Base-by-base conservation (phyloP, 1,140 invertebrate genomes). In the Chlorops oryzae region DNA sequence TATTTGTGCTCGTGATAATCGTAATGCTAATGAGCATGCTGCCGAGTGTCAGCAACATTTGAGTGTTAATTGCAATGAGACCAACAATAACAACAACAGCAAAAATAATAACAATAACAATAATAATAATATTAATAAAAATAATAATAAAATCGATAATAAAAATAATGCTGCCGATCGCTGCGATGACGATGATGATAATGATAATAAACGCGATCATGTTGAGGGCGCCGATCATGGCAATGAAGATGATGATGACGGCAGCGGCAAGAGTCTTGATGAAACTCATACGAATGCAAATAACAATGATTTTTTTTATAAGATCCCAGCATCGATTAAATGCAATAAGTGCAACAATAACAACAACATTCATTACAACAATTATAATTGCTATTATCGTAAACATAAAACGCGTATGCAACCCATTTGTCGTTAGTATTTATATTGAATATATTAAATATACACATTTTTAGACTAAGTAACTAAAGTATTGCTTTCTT, bases 401-500 rank as follows among this genome's bases (percentile, higher is more conserved):
- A 70, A 69, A 63, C n/a, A n/a, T n/a, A 70, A 70, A 56, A 64
- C 66, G 55, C 66, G 63, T 61, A 66, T 70, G 66, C 62, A 63
- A 63, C 63, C 66, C 57, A 70, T 69, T 62, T 70, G 66, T 62
- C 65, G 66, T 70, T 69, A 70, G 66, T 69, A 70, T 70, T 63
- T 51, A 41, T 51, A n/a, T n/a, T n/a, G n/a, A n/a, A n/a, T n/a
- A n/a, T n/a, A n/a, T n/a, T n/a, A n/a, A n/a, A n/a, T n/a, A n/a
- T n/a, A n/a, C n/a, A n/a, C n/a, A n/a, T n/a, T n/a, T n/a, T n/a
- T n/a, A n/a, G n/a, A n/a, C n/a, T n/a, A n/a, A n/a, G n/a, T n/a
- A n/a, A n/a, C n/a, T n/a, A n/a, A n/a, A n/a, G n/a, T n/a, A n/a
- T 50, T 59, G 13, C 7, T 20, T 12, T 42, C 28, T 32, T 32